Base-by-base conservation (phyloP, 2,888 invertebrate genomes). In the Trissoscelio sp. region DNA sequence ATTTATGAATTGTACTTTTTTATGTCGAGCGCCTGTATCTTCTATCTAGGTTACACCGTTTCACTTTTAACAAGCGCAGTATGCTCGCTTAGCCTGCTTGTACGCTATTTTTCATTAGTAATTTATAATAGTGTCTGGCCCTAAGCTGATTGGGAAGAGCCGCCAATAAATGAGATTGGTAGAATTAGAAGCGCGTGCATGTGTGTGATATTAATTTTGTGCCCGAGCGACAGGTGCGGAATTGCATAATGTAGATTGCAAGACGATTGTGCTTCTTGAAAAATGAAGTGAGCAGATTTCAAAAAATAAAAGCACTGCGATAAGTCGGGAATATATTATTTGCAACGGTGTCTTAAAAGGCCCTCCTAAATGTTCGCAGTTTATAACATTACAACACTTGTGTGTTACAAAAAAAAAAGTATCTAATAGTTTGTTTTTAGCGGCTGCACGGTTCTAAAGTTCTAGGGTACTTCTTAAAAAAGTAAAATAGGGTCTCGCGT, bases 171-270 rank as follows among this genome's bases (percentile, higher is more conserved):
- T 20, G 11, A 39, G 77, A 77, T 67, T 67, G 57, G 53, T 34
- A 2, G 77, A 62, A 77, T 77, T 77, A 79, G 79, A 72, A 69
- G 57, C 28, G 31, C 60, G 51, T 44, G 55, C 46, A 20, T 78
- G 72, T 51, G 66, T 48, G 69, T 48, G 70, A 72, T 79, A 79
- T 70, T 62, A 64, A 79, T 79, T 79, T 77, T 48, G 64, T 31
- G 57, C 3, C 9, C 72, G 44, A 51, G 20, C 64, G 66, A 79
- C 78, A 79, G 78, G 78, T 78, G 78, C 64, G 20, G 70, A 70
- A 70, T 78, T 46, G 78, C 64, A 70, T 70, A 69, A 70, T 70
- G 44, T 55, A 78, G 78, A 78, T 78, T 55, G 62, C 44, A 62
- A 37, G 69, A 69, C 69, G 77, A 78, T 78, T 70, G 78, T 42